Base-by-base conservation (phyloP, 30 jellyfish, hydroid and myxozoan genomes). In the Hydractinia echinata region DNA sequence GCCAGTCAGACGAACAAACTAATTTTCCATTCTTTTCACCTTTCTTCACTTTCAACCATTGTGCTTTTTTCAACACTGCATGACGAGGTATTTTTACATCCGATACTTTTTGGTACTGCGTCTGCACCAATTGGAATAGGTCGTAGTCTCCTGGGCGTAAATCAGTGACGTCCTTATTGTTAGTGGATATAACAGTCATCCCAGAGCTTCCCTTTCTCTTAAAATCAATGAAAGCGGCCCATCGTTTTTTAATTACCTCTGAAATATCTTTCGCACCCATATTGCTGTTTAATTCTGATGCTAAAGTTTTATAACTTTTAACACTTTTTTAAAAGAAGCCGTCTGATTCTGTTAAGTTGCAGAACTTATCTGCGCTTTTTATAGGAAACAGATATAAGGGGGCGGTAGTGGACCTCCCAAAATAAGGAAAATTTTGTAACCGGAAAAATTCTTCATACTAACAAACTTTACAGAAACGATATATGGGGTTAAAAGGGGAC, bases 31-130 rank as follows among this genome's bases (percentile, higher is more conserved):
- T 44, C 39, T 64, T 64, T 6, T 7, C 74, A 64, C 16, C 18
- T 4, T 44, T 44, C 16, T 7, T 51, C 4, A 6, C 74, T 64
- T 64, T 64, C 0, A n/a, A 3, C 74, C 74, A 64, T 13, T 13
- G 19, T 7, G 74, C 74, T 4, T 44, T n/a, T 51, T 64, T 64
- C 9, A 64, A 2, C 19, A 64, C 18, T 7, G 39, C 74, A 13
- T 64, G 74, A 64, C 39, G 74, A 13, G 74, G 74, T 6, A 51
- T 64, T 64, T 64, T 64, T 44, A n/a, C 51, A 7, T 64, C 74
- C 19, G 74, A 51, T 7, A 64, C 16, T 13, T 6, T 6, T 13
- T 51, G 51, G 39, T n/a, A 64, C 39, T 64, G 74, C 19, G 74
- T 64, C 74, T n/a, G 19, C 9, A 64, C 74, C 39, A 64, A 64